These are phyloP conservation scores for Phasianus colchicus DNA, from an alignment of 2,113 vertebrate genomes.

Conservation along the genomic window DNA sequence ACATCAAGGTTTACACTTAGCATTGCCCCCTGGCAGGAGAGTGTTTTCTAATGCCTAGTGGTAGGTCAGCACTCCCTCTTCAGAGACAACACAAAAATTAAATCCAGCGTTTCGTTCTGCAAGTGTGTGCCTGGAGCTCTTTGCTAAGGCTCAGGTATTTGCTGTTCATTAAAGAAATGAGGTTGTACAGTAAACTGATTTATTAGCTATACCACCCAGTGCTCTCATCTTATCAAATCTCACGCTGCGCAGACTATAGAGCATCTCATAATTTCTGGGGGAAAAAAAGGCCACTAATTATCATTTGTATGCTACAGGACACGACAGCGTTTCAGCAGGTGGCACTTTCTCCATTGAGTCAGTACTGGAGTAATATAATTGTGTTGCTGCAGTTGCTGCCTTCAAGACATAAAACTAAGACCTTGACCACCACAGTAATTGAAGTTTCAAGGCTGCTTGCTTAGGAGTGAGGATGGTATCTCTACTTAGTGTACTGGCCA, in stretches of 20 bases:
- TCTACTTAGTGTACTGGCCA: background rate
- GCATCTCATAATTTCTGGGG: slow-evolving; percentile 31
- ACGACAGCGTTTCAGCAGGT: background rate
- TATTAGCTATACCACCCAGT: slow-evolving; percentile 30
- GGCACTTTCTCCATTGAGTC: background rate
- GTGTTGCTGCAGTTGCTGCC: background rate
- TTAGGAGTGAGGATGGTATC: background rate
- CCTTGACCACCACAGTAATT: background rate
- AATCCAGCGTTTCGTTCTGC: background rate
- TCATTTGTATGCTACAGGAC: slow-evolving; percentile 21
- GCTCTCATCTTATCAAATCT: slow-evolving; percentile 39
- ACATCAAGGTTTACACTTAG: background rate
- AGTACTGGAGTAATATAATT: background rate
- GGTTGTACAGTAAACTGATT: slow-evolving; percentile 39
- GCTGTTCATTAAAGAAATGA: slow-evolving; percentile 50
- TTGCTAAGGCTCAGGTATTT: slow-evolving; percentile 3
- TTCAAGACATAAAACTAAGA: background rate
- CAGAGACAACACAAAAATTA: background rate
- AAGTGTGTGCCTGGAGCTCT: background rate
- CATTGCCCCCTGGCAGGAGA: background rate
- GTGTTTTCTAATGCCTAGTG: background rate
- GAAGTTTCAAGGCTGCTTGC: slow-evolving; percentile 28
- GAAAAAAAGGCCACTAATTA: slow-evolving; percentile 18
- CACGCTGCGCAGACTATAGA: slow-evolving; percentile 23
- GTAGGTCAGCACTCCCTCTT: background rate